Conservation (phyloP, 2,797 vertebrate genomes). For the Hephaestus fuliginosus region DNA sequence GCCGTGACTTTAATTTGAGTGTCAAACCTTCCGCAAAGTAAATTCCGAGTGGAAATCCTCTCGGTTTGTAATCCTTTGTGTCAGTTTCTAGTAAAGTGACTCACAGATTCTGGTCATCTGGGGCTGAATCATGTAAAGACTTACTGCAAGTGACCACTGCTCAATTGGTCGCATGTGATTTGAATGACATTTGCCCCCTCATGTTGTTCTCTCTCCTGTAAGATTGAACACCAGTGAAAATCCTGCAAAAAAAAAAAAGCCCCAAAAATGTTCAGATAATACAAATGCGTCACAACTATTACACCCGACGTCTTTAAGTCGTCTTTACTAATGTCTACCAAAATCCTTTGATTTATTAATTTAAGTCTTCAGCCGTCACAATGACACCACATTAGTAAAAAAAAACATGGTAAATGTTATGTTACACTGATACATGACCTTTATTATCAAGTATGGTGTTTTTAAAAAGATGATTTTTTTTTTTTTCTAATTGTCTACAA, state of each 20-base stretch:
- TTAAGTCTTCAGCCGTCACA: no score
- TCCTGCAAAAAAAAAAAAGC: not conserved
- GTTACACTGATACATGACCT: no score
- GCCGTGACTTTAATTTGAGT: conserved; percentile 40
- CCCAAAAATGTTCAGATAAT: not conserved
- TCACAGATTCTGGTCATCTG: conserved; percentile 52
- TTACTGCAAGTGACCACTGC: not conserved
- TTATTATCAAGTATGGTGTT: no score
- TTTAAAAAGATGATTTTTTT: no score
- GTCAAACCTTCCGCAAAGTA: conserved; percentile 34
- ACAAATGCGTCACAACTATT: not conserved
- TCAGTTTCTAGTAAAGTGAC: conserved; percentile 51
- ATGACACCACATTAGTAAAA: no score
- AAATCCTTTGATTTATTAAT: no score
- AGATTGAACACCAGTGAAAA: not conserved
- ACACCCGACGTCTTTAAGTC: no score
- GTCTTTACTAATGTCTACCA: no score
- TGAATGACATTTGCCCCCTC: not conserved
- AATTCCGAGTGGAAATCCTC: conserved; percentile 45
- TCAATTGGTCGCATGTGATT: not conserved
- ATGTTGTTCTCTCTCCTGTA: no score
- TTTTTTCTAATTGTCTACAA: no score
- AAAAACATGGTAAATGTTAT: no score
- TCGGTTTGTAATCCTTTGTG: conserved; percentile 2
- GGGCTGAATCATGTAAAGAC: conserved; percentile 48